Evolutionary conservation across 2,113 vertebrate genomes (phyloP), one percentile per base, ranked within the genome.

Genomic region (Aptenodytes patagonicus): DNA sequence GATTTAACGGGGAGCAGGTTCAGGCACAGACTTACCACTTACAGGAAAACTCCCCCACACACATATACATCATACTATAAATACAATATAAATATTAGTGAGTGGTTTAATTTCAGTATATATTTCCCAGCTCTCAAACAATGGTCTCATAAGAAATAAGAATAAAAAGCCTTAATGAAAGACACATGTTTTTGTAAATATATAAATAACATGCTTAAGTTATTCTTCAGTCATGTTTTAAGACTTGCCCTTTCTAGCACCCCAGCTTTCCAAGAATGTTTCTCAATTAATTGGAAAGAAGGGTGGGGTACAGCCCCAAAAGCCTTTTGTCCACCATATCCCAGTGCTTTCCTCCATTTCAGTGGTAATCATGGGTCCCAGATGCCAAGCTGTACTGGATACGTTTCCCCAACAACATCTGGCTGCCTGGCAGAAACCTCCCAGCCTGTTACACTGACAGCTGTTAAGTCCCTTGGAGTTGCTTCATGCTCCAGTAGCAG

Each of bases 331-430:
- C 44, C 44, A 46, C 44, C 44, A 46, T 46, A 78, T 89, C 52
- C 47, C 32, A 90, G 70, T 38, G 29, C 34, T 91, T 91, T 94
- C 80, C 85, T 79, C 55, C 66, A 38, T 84, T 95, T 89, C 65
- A 71, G 79, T 47, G 55, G 46, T 51, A 87, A 58, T 42, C 87
- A 64, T 49, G 24, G 47, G 49, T 76, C 54, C 55, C 92, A 97
- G 80, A 93, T 93, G 64, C 44, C 0, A 32, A 91, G 51, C 62
- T 89, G 57, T 44, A 34, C 28, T 66, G 71, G 54, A 29, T 42
- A 68, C 60, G 32, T 82, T 95, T 94, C 89, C 83, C 57, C 65
- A 86, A 40, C 38, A 93, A 92, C 96, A 97, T 97, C 95, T 98
- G 97, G 64, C 58, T 88, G 77, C 94, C 95, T 95, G 95, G 96